Conservation (phyloP, 1,140 invertebrate species). For the Drosophila pseudoananassae region DNA sequence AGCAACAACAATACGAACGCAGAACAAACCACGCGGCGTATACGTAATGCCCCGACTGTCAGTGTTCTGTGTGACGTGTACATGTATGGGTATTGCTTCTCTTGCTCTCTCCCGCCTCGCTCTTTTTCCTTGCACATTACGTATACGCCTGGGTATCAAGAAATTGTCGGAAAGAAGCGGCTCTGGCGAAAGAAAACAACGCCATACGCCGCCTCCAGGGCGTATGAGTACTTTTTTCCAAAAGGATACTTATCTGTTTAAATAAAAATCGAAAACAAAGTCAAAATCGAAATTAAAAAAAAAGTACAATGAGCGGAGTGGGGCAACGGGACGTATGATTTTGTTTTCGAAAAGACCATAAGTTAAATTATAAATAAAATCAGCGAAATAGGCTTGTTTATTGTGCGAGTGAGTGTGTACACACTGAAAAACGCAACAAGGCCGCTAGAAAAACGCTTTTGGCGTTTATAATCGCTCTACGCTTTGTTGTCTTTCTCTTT, state of each 20-base stretch:
- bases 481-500: slow-evolving; percentile 23
- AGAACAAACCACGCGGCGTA: slow-evolving; percentile 70
- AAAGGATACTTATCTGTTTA: background rate
- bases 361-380: slow-evolving; percentile 1
- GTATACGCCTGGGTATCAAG: slow-evolving; percentile 50
- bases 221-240: slow-evolving; percentile 1
- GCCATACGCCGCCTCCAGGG: background rate
- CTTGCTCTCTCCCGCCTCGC: background rate
- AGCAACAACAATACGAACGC: slow-evolving; percentile 4
- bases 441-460: slow-evolving; percentile 52
- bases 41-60: slow-evolving; percentile 65
- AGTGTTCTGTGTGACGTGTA: slow-evolving; percentile 8
- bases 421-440: slow-evolving; percentile 56
- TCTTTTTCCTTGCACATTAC: slow-evolving; percentile 44
- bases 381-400: background rate
- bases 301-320: background rate
- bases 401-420: slow-evolving; percentile 5
- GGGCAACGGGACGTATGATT: too few relatives aligned
- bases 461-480: slow-evolving; percentile 55
- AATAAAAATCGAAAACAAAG: background rate
- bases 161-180: slow-evolving; percentile 28
- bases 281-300: background rate
- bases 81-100: slow-evolving; percentile 6
- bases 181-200: slow-evolving; percentile 10
- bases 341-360: background rate